Evolutionary conservation across 30 jellyfish, hydroid and myxozoan genomes (phyloP), one percentile per base, ranked within the genome.

Genomic region (Turritopsis rubra): DNA sequence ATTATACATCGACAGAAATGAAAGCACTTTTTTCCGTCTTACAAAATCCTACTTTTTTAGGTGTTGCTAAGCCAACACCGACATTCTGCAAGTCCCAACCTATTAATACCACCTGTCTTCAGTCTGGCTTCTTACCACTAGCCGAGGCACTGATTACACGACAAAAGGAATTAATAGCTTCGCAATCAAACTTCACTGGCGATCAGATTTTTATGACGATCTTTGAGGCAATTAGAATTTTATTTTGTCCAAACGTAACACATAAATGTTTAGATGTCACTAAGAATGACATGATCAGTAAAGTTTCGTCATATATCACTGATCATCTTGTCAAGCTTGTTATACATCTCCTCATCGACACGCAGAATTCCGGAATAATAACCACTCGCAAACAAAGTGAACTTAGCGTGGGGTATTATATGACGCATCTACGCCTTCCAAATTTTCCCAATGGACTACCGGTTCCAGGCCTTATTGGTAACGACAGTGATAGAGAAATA

Each of bases 371-470:
- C 74, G 96, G 93, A 9, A 84, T 88, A 28, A 66, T 89, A 66
- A 81, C 87, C 66, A 79, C 93, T 25, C 89, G 88, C 13, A 79
- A 88, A 0, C 89, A 81, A n/a, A 81, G 80, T 30, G 87, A 84
- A 41, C 25, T 89, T 5, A 73, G 89, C 1, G 81, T 72, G 21
- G 96, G 96, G 24, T 89, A 26, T 85, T 21, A 27, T 1, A 85
- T 84, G 68, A 80, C 71, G 70, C 72, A 79, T 1, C 71, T 88
- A 52, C 72, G 80, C 71, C 53, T 84, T 21, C 93, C 93, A 20
- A 41, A 28, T n/a, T 89, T 24, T 26, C 88, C 93, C 18, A 72
- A 75, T 30, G 96, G 96, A 18, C 16, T 89, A 1, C 87, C 87
- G 17, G 84, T 89, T 5, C 60, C 20, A 7, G 93, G 90, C 0